Evolutionary conservation across 1,140 invertebrate genomes (phyloP), one percentile per base, ranked within the genome.

Genomic region (Aplysia californica): DNA sequence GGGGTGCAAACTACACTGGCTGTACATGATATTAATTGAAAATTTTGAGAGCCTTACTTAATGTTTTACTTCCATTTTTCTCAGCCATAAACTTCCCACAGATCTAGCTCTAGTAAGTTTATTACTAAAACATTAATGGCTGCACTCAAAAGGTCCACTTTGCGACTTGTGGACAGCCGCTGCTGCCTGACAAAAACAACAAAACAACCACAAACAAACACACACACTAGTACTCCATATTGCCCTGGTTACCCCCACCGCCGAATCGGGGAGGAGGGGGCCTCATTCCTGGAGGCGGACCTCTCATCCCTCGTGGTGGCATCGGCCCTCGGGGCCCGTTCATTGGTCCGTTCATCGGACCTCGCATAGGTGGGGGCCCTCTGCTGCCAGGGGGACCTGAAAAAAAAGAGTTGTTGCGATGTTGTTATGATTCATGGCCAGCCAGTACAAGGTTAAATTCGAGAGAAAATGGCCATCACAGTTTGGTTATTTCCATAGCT

Each of bases 251-350:
- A 20, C 2, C 35, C 65, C 65, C 26, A 20, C 61, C 64, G 4
- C 23, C 39, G 33, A 76, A 78, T n/a, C 73, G 20, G 2, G 78
- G 78, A 39, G 72, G 72, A 15, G 67, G 74, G 29, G 74, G 78
- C 44, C 78, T 72, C 74, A 76, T 79, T 29, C 79, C 72, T 26
- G 83, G 83, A 41, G 85, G 85, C 39, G 83, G 82, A 18, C 82
- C 80, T 41, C 82, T 78, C 83, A 86, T 83, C 55, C 83, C 84
- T 38, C 74, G 69, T 23, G 80, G 83, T 66, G 75, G 80, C 59
- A 78, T 78, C 59, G 82, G 81, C 15, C 80, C 80, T 38, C 79
- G 72, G 69, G 65, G 79, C 59, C 59, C 75, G 70, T 67, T 75
- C 58, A 65, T 77, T 68, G 26, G 75, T 65, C 64, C 69, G 64